Conservation (phyloP, 1,140 invertebrate genomes). For the Brachionus paranguensis region DNA sequence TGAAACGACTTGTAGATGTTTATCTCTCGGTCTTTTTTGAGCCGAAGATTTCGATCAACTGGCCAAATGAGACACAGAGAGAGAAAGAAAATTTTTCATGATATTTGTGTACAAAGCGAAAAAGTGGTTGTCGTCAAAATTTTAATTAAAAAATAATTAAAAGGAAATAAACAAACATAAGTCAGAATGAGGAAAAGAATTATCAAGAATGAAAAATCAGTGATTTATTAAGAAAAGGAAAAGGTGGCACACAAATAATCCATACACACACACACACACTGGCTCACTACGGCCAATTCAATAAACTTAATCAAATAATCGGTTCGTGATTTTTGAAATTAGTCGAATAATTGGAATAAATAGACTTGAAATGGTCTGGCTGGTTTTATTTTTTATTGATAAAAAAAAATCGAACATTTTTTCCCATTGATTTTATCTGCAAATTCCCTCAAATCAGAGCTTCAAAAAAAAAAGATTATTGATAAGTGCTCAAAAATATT, state of each 20-base stretch:
- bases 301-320: conserved; percentile 22
- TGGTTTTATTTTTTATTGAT: background rate
- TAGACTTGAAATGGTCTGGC: background rate
- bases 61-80: background rate
- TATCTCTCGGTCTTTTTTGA: background rate
- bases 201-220: background rate
- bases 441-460: background rate
- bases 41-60: background rate
- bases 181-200: background rate
- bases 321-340: conserved; percentile 7
- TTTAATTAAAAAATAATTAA: conserved; percentile 29
- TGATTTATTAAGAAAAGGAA: background rate
- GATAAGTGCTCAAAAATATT: conserved; percentile 6
- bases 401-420: conserved; percentile 22
- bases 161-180: conserved; percentile 17
- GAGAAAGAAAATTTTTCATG: background rate
- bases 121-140: background rate
- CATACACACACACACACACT: background rate
- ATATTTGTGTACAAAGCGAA: background rate
- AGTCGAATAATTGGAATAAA: conserved; percentile 7
- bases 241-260: background rate
- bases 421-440: background rate
- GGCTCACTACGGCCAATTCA: background rate
- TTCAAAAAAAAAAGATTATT: background rate
- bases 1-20: background rate